phyloP scores from a whole-genome alignment of 2,797 vertebrate genomes.

The Typhlichthys subterraneus region DNA sequence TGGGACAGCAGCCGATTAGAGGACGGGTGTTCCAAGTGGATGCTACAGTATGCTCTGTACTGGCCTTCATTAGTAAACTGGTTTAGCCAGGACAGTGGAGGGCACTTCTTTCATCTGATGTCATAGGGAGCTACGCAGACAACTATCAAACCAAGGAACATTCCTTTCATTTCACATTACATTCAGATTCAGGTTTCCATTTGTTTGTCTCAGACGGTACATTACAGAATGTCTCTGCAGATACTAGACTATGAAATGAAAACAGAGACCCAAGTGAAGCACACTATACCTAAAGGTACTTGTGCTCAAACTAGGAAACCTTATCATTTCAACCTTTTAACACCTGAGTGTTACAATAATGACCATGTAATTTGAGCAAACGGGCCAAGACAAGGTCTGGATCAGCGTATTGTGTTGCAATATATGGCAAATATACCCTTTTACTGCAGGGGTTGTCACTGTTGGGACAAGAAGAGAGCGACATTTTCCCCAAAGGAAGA shows the following conservation, averaged over 20 bases:
- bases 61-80: slow-evolving; percentile 42
- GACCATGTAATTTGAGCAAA: slow-evolving; percentile 41
- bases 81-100: slow-evolving; percentile 38
- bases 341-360: slow-evolving; percentile 38
- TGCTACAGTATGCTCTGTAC: not conserved
- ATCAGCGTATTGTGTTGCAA: slow-evolving; percentile 26
- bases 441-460: slow-evolving; percentile 24
- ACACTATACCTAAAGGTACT: not conserved
- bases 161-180: not conserved
- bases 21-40: not conserved
- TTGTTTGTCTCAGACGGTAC: not conserved
- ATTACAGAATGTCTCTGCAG: too few species aligned
- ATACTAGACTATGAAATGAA: too few species aligned
- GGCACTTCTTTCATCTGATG: slow-evolving; percentile 33
- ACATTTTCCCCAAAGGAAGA: not conserved
- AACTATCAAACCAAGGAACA: not conserved
- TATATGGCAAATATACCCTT: slow-evolving; percentile 16
- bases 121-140: slow-evolving; percentile 16
- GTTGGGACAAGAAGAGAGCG: slow-evolving; percentile 19
- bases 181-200: not conserved
- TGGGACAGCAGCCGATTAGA: slow-evolving; percentile 19
- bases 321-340: slow-evolving; percentile 20
- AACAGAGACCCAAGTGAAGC: too few species aligned
- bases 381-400: slow-evolving; percentile 40
- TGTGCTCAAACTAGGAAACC: slow-evolving; percentile 5